Evolutionary conservation across 2,888 invertebrate genomes (phyloP).

Genomic region (Eilema caniola): DNA sequence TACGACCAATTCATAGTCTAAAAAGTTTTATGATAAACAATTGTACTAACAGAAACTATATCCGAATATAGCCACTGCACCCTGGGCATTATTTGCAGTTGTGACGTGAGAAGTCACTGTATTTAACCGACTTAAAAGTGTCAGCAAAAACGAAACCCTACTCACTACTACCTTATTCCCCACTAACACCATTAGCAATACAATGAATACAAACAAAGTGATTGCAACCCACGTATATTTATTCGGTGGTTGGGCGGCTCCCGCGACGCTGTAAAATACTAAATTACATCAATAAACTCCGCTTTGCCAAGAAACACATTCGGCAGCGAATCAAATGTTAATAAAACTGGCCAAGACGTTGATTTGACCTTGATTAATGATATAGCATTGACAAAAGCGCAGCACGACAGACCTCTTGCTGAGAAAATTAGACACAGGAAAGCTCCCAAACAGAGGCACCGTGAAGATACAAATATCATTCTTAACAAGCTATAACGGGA

Average conservation of each 20-base stretch:
- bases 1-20: no score
- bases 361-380: constrained; percentile 83
- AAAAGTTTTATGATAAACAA: no score
- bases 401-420: constrained; percentile 75
- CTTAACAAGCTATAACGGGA: constrained; percentile 51
- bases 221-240: not conserved
- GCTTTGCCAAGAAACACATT: constrained; percentile 36
- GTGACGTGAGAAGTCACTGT: not conserved
- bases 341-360: constrained; percentile 62
- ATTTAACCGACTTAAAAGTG: not conserved
- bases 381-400: constrained; percentile 73
- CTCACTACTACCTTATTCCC: no score
- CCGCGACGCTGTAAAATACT: not conserved
- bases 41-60: not conserved
- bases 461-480: constrained; percentile 62
- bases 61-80: not conserved
- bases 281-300: constrained; percentile 27
- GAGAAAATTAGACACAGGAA: constrained; percentile 73
- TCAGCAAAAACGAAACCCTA: not conserved
- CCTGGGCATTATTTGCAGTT: not conserved
- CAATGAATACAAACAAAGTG: not conserved
- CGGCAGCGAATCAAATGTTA: constrained; percentile 69
- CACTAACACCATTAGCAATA: not conserved
- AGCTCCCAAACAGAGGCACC: constrained; percentile 58
- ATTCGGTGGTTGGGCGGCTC: not conserved